These are phyloP conservation scores for Ciona savignyi DNA, from an alignment of 23 tunicate genomes.

Conservation along the genomic window DNA sequence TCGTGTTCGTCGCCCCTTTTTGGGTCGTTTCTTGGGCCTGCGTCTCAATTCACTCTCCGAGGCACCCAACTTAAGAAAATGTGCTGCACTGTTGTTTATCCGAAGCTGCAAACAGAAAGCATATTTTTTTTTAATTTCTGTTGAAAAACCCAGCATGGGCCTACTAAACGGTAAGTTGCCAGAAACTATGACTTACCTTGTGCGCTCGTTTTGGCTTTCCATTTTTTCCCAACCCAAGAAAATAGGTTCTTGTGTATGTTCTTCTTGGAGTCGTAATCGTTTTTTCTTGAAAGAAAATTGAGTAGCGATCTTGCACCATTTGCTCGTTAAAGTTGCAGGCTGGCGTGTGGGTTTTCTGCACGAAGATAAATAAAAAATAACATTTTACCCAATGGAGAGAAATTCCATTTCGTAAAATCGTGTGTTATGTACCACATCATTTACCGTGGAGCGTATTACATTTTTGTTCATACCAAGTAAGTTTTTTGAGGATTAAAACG, in stretches of 20 bases:
- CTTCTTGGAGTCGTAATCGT: slow-evolving; percentile 2
- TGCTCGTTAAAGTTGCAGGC: slow-evolving; percentile 48
- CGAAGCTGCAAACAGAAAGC: neutral
- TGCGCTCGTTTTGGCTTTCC: slow-evolving; percentile 44
- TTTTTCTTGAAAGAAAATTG: slow-evolving; percentile 21
- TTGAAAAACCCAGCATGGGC: too few species aligned
- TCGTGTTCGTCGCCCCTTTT: neutral
- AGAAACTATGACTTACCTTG: too few species aligned
- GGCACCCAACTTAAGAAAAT: slow-evolving; percentile 39
- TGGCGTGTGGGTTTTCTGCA: slow-evolving; percentile 52
- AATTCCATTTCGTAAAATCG: too few species aligned
- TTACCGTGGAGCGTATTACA: too few species aligned
- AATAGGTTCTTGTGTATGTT: neutral
- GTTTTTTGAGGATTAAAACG: too few species aligned
- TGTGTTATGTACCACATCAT: too few species aligned
- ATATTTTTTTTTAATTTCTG: too few species aligned
- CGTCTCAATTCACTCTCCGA: neutral
- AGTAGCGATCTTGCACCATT: slow-evolving; percentile 29
- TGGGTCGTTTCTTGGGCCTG: neutral
- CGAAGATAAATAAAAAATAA: too few species aligned
- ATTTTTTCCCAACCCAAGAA: slow-evolving; percentile 41
- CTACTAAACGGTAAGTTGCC: too few species aligned
- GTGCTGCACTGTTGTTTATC: slow-evolving; percentile 44
- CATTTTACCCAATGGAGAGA: too few species aligned
- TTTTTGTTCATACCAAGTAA: too few species aligned